Evolutionary conservation across 2,888 invertebrate species (phyloP), one percentile per base, ranked within the genome.

Genomic region (Vannuccia rotundouncinata): DNA sequence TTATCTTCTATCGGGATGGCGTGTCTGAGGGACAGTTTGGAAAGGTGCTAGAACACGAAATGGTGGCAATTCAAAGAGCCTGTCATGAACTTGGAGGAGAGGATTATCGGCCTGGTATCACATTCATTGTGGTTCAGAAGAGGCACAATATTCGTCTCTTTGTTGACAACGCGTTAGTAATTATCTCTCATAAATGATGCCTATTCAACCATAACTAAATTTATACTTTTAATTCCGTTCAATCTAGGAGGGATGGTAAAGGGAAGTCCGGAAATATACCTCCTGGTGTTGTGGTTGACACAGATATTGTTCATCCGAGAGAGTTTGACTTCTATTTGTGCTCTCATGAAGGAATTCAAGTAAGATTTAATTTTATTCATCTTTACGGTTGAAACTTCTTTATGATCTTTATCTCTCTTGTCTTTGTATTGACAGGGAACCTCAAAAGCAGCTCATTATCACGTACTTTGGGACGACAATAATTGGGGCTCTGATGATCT

Each of bases 391-490:
- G n/a, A n/a, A n/a, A n/a, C n/a, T n/a, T n/a, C n/a, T n/a, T n/a
- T n/a, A n/a, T n/a, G n/a, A n/a, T n/a, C n/a, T n/a, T n/a, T n/a
- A n/a, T 22, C 66, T 66, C 10, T 66, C 22, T 79, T n/a, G 5
- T 29, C 31, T 30, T 17, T 31, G 5, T 45, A 1, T 28, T 66
- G 74, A 17, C 79, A 80, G 79, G 80, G 82, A 27, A 83, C 83
- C 25, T 82, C 82, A 17, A 78, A 82, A 28, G 82, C 83, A 17
- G 79, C 82, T 0, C 83, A 83, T 79, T 83, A 83, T 76, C 80
- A 82, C 77, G 82, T 83, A 0, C 66, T 83, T 10, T 83, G 82
- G 81, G 83, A 83, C 80, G 83, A 83, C 78, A 83, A 83, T 73
- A 81, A 82, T 60, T 82, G 82, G 79, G 60, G 80, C 22, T 77